Evolutionary conservation across 1,140 invertebrate genomes (phyloP).

Genomic region (Rhynchophorus ferrugineus): DNA sequence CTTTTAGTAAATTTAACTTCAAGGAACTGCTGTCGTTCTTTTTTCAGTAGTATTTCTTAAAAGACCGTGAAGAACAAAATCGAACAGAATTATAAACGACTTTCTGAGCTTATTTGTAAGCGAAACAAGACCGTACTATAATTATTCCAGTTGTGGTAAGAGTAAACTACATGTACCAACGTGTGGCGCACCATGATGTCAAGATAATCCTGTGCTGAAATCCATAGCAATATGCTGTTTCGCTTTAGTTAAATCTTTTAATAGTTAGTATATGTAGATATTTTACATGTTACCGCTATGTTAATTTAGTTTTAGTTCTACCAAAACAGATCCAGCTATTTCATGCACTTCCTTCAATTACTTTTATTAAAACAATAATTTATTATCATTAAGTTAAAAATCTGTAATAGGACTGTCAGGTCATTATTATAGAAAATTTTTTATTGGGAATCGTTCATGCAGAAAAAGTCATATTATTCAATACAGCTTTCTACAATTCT

Average conservation of each 20-base stretch:
- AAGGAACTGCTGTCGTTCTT: neutral
- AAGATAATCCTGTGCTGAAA: constrained; percentile 7
- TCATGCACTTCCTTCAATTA: no score
- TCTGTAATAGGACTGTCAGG: no score
- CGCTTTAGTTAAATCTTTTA: neutral
- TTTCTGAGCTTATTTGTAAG: neutral
- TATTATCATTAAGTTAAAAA: no score
- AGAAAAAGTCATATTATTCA: no score
- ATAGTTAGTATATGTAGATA: neutral
- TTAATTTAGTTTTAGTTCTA: constrained; percentile 1
- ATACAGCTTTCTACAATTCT: no score
- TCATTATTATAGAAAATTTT: no score
- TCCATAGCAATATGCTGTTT: constrained; percentile 4
- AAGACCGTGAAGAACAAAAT: no score
- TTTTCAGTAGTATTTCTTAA: neutral
- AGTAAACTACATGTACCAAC: constrained; percentile 5
- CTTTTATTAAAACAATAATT: no score
- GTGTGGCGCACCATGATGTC: constrained; percentile 5
- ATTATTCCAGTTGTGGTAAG: constrained; percentile 8
- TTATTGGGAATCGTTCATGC: no score
- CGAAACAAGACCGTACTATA: neutral
- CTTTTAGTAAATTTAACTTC: neutral
- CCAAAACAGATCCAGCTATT: neutral
- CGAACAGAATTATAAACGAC: no score
- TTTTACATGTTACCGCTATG: neutral